Percentiles rank a stretch among this genome's conserved stretches.
phyloP scores from a whole-genome alignment of 2,797 vertebrate genomes.

The Accipiter minullus region DNA sequence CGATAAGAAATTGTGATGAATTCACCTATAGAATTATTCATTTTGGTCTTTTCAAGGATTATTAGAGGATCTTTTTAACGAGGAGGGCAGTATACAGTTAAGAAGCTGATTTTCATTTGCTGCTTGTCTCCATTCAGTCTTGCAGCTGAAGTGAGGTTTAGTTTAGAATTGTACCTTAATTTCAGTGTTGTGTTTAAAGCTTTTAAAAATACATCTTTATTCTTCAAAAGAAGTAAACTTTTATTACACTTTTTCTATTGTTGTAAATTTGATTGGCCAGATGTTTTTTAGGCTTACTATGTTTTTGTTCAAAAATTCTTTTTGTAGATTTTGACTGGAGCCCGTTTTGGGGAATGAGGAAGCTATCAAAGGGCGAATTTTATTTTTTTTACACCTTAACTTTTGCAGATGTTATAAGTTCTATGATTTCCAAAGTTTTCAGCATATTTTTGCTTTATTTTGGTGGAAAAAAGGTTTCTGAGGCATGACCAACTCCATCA shows the following conservation, averaged over 20 bases:
- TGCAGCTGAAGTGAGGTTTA: conserved; percentile 9
- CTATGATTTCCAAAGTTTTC: conserved; percentile 51
- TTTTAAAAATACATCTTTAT: conserved; percentile 68
- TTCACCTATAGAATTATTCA: neutral
- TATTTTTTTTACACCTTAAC: conserved; percentile 54
- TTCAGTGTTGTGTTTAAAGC: conserved; percentile 43
- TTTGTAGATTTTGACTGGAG: conserved; percentile 57
- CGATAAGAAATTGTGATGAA: neutral
- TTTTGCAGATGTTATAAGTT: conserved; percentile 65
- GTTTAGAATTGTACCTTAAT: conserved; percentile 37
- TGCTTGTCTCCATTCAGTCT: neutral
- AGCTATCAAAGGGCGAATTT: conserved; percentile 54
- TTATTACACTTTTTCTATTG: conserved; percentile 71
- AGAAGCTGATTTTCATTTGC: neutral
- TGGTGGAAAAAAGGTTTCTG: conserved; percentile 41
- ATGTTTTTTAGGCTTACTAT: conserved; percentile 74
- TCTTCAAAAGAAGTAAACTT: conserved; percentile 76
- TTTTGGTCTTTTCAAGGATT: neutral
- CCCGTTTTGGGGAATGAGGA: conserved; percentile 59
- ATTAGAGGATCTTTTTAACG: neutral
- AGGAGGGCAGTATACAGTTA: neutral
- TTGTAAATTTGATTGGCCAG: conserved; percentile 79
- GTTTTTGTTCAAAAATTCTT: conserved; percentile 53
- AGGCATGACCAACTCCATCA: neutral
- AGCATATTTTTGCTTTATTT: conserved; percentile 47